These are phyloP conservation scores for Caranx ignobilis DNA, from an alignment of 2,113 vertebrate species.

Conservation along the genomic window DNA sequence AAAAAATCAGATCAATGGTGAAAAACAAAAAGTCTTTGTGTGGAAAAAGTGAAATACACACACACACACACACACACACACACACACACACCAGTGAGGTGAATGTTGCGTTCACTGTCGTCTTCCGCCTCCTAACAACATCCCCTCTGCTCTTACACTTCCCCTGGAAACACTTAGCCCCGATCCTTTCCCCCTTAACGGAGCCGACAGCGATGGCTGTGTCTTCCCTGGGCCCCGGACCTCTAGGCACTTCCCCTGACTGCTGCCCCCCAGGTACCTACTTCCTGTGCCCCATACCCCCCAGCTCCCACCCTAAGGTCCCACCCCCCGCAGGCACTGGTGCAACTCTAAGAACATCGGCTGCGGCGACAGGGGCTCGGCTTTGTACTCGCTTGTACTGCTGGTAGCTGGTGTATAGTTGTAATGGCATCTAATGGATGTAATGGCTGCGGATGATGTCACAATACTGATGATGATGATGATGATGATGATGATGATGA, in stretches of 20 bases:
- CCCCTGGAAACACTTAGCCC: conserved; percentile 71
- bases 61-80: background rate
- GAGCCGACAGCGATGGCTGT: conserved; percentile 70
- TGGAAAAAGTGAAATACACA: conserved; percentile 41
- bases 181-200: conserved; percentile 49
- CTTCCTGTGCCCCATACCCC: conserved; percentile 77
- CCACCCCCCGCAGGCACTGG: conserved; percentile 69
- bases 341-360: conserved; percentile 72
- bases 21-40: background rate
- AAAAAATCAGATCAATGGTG: background rate
- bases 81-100: background rate
- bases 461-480: no score
- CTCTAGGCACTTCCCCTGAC: conserved; percentile 79
- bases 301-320: conserved; percentile 72
- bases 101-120: background rate
- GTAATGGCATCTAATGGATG: conserved; percentile 8
- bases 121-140: conserved; percentile 46
- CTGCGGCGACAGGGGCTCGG: conserved; percentile 1
- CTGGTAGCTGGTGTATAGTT: conserved; percentile 30
- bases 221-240: conserved; percentile 64
- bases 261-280: conserved; percentile 74
- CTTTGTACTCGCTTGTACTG: conserved; percentile 55
- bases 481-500: background rate
- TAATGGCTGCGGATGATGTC: conserved; percentile 17
- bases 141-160: conserved; percentile 53